Base-by-base conservation (phyloP, 1,140 invertebrate species). In the Proctacanthus coquilletti region DNA sequence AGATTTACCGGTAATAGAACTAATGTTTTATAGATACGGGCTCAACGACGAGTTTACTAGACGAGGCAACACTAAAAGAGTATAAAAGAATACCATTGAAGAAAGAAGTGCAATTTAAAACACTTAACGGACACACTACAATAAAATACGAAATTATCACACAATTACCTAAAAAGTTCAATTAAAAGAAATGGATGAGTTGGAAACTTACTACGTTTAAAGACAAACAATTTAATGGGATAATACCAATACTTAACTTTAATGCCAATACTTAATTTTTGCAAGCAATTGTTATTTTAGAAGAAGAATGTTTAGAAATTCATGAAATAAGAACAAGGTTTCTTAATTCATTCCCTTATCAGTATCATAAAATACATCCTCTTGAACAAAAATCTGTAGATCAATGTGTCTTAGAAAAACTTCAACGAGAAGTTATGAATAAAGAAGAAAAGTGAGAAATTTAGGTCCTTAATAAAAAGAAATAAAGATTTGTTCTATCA, bases 181-280 rank as follows among this genome's bases (percentile, higher is more conserved):
- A 31, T 13, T 11, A 30, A 21, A 21, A 40, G 19, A 21, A 18
- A 31, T 18, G 20, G 23, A 31, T 40, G 34, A 21, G 25, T 20
- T 38, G 37, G 37, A 38, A 38, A 20, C 11, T 38, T 3, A 31
- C 37, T 3, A 20, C 1, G 6, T 31, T 38, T n/a, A 29, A 31
- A 20, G 18, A 20, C 15, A 30, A 36, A 14, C 2, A 19, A 14
- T 29, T 40, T 36, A 27, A 30, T 6, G 39, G 17, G 13, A 35
- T 30, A 13, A 18, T 40, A n/a, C n/a, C n/a, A n/a, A n/a, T n/a
- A n/a, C n/a, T n/a, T n/a, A n/a, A n/a, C n/a, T n/a, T n/a, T n/a
- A n/a, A 30, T 33, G 39, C 3, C 34, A 40, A 40, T 36, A 40
- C 32, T 20, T 40, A 30, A 15, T 34, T 34, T 14, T 18, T 39